Evolutionary conservation across 2,888 invertebrate genomes (phyloP), one percentile per base, ranked within the genome.

Genomic region (Rhagonycha lutea): DNA sequence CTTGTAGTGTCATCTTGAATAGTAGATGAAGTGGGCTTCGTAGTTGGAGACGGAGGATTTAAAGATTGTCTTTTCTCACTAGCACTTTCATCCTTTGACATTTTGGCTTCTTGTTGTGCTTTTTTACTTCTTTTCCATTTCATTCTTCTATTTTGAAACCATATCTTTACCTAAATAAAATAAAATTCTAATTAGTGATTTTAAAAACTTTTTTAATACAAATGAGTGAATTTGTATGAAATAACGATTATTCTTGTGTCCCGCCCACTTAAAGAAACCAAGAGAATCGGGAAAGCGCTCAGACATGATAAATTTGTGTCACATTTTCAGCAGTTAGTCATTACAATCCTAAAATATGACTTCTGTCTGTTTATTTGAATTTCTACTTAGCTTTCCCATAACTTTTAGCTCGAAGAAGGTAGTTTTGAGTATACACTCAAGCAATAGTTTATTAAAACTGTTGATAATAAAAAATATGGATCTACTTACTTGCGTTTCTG

Each of bases 61-160:
- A 75, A 70, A 14, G 78, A 78, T 80, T 80, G 75, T 74, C 79
- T 69, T 82, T 78, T 87, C 73, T 79, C 81, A 61, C 74, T 72
- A 14, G 79, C 79, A 72, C 79, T 76, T 28, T 82, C 82, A 65
- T 88, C 88, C 72, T 91, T 91, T 11, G 84, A 90, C 65, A 83
- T 83, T 88, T 94, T 94, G 28, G 95, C 93, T 88, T 96, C 96
- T 81, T 96, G 95, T 86, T 96, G 96, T 0, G 97, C 96, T 85
- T 98, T 98, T 91, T 98, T 98, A 80, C 97, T 98, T 11, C 99
- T 90, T 87, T 99, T 99, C 98, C 98, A 98, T 87, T 98, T 98
- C 98, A 98, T 98, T 83, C 98, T 92, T 69, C 98, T 92, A 88
- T 98, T 98, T 91, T 99, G 98, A 88, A 99, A 99, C 98, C 98